Evolutionary conservation across 2,888 invertebrate genomes (phyloP), one percentile per base, ranked within the genome.

Genomic region (Erebia epiphron): DNA sequence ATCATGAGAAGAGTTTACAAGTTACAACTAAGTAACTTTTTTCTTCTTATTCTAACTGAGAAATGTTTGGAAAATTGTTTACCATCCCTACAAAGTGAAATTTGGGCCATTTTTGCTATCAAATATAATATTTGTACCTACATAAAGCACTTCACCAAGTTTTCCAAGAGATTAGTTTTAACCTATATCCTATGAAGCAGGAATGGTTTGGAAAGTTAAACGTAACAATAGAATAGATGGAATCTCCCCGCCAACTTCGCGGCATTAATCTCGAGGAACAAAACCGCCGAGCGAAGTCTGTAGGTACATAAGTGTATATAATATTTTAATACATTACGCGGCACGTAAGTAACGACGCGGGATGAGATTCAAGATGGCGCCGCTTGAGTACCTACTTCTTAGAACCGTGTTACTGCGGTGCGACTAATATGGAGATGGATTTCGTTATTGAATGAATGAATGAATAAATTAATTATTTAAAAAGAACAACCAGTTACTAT

Each of bases 351-450:
- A 82, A 77, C 83, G 82, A 77, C 79, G 80, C 77, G 70, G 78
- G 91, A 91, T 89, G 92, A 91, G 91, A 88, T 87, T 83, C 92
- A 92, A 92, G 91, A 92, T 92, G 92, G 92, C 92, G 87, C 75
- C 76, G 76, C 82, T 81, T 80, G 83, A 86, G 86, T 88, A 88
- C 46, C 46, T 46, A 46, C 86, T 92, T 92, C 91, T 91, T 92
- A 89, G 86, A 87, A 82, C 80, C 80, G 83, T 84, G 85, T 79
- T 80, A 82, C 81, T 77, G 78, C 73, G 71, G 74, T 75, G 13
- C 64, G 0, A 2, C 1, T 49, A 26, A 58, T 76, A 61, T 84
- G 86, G 90, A 89, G 77, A 75, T 2, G 75, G 85, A 61, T 80
- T 74, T 65, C 35, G 35, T 35, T 35, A 7, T 35, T 71, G 1